Conservation (phyloP, 2,113 vertebrate species). For the Tyto alba region DNA sequence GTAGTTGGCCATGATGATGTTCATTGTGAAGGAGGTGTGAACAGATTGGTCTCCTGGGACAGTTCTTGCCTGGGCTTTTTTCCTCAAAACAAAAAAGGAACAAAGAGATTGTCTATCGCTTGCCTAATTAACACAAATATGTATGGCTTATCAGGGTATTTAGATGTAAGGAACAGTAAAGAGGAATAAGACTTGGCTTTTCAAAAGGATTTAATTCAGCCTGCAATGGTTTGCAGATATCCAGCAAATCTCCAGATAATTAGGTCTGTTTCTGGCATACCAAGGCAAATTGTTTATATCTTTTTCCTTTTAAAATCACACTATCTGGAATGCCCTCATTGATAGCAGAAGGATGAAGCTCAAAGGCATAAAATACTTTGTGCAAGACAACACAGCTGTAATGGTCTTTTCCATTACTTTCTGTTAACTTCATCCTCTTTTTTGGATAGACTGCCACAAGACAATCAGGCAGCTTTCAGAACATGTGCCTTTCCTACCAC, state of each 20-base stretch:
- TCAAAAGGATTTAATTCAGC: constrained; percentile 3
- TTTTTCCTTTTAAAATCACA: not conserved
- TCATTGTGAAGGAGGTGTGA: not conserved
- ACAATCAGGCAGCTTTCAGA: not conserved
- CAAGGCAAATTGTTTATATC: constrained; percentile 6
- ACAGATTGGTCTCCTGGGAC: not conserved
- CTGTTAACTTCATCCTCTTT: not conserved
- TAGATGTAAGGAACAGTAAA: not conserved
- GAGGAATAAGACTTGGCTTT: not conserved
- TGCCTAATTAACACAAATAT: not conserved
- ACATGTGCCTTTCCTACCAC: not conserved
- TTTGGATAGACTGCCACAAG: not conserved
- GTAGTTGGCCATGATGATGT: not conserved
- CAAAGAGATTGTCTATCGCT: not conserved
- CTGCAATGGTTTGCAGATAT: not conserved
- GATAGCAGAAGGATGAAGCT: not conserved
- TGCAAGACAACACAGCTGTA: not conserved
- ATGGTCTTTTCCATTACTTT: not conserved
- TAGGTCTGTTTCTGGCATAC: not conserved
- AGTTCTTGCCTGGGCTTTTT: not conserved
- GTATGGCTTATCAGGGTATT: not conserved
- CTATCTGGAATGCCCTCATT: not conserved
- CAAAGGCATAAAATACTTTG: not conserved
- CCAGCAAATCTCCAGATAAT: not conserved
- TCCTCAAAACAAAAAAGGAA: not conserved